Conservation (phyloP, 2,113 vertebrate genomes). For the Anser brachyrhynchus region DNA sequence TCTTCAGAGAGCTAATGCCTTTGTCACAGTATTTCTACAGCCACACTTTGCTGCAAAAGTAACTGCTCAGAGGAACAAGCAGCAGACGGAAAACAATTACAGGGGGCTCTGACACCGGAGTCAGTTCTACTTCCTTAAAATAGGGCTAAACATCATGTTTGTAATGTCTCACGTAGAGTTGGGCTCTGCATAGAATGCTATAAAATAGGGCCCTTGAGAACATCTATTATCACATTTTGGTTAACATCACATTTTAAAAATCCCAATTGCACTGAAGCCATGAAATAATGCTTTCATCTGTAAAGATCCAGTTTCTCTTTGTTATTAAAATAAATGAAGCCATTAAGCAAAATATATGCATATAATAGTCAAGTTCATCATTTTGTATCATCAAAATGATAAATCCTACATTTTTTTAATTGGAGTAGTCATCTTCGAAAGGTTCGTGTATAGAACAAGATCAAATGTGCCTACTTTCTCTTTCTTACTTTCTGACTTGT, state of each 20-base stretch:
- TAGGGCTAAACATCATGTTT: constrained; percentile 55
- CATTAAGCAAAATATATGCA: constrained; percentile 77
- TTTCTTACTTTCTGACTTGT: constrained; percentile 57
- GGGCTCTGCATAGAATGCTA: constrained; percentile 68
- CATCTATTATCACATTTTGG: constrained; percentile 79
- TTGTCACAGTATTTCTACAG: constrained; percentile 33
- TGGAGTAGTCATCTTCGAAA: constrained; percentile 41
- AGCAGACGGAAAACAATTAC: constrained; percentile 37
- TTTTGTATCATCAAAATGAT: constrained; percentile 68
- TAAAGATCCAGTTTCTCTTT: constrained; percentile 79
- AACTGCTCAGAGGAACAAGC: constrained; percentile 4
- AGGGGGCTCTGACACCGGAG: constrained; percentile 39
- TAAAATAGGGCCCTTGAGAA: constrained; percentile 76
- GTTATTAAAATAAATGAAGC: constrained; percentile 82
- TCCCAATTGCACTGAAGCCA: constrained; percentile 68
- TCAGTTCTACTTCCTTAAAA: constrained; percentile 61
- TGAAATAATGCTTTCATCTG: constrained; percentile 77
- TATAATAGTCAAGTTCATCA: constrained; percentile 66
- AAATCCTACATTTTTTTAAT: constrained; percentile 60
- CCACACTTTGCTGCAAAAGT: neutral
- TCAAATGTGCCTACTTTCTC: constrained; percentile 40
- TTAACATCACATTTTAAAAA: constrained; percentile 79
- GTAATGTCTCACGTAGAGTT: constrained; percentile 52
- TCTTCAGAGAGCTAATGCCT: constrained; percentile 32
- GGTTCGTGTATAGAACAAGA: constrained; percentile 28